Conservation (phyloP, 2,888 invertebrate species). For the Criorhina ranunculi region DNA sequence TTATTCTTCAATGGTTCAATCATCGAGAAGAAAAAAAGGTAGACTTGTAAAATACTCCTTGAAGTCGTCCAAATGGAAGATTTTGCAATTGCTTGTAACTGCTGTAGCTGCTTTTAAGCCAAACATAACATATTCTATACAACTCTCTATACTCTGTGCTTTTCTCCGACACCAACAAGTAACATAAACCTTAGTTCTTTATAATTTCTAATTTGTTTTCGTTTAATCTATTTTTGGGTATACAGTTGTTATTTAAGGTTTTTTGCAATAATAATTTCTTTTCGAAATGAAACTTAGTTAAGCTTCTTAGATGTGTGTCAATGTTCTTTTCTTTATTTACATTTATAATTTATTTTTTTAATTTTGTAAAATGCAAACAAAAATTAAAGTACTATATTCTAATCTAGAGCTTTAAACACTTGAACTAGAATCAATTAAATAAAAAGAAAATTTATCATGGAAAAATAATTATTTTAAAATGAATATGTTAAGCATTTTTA, state of each 20-base stretch:
- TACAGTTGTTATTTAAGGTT: constrained; percentile 29
- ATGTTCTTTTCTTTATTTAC: constrained; percentile 47
- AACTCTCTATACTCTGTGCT: background rate
- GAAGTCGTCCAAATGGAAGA: too few relatives aligned
- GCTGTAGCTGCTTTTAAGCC: too few relatives aligned
- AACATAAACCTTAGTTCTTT: constrained; percentile 1
- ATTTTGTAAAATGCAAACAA: constrained; percentile 62
- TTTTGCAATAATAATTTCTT: constrained; percentile 53
- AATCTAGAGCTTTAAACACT: constrained; percentile 62
- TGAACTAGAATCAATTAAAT: constrained; percentile 49
- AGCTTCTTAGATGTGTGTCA: constrained; percentile 73
- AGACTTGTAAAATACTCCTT: too few relatives aligned
- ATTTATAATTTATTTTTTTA: constrained; percentile 39
- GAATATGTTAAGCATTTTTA: constrained; percentile 65
- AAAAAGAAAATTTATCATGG: constrained; percentile 21
- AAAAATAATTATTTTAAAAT: constrained; percentile 25
- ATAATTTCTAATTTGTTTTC: constrained; percentile 15
- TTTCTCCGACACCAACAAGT: background rate
- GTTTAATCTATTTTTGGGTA: background rate
- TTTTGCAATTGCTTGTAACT: too few relatives aligned
- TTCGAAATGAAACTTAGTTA: constrained; percentile 46
- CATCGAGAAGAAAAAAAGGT: too few relatives aligned
- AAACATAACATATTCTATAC: background rate
- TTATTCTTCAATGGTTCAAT: too few relatives aligned
- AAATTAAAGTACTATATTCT: constrained; percentile 32